These are phyloP conservation scores for Harmothoe impar DNA, from an alignment of 2,888 invertebrate species.

Conservation along the genomic window DNA sequence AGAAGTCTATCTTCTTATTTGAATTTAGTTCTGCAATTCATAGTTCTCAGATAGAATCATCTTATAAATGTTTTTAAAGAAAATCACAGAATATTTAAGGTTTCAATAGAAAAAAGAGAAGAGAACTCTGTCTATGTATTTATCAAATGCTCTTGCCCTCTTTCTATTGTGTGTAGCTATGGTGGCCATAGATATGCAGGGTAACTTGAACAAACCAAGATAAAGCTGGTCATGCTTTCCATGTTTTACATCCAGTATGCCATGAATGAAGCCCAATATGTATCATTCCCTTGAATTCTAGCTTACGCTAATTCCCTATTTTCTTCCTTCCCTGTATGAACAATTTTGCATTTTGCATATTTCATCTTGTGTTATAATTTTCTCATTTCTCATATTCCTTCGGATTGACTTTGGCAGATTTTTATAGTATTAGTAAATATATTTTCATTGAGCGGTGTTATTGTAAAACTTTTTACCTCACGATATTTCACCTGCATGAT, in stretches of 20 bases:
- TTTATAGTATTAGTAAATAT: conserved; percentile 10
- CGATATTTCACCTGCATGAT: background rate
- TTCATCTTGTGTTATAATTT: background rate
- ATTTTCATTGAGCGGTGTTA: background rate
- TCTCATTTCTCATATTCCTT: background rate
- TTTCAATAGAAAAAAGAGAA: too few species aligned
- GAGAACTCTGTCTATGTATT: background rate
- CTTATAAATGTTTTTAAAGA: too few species aligned
- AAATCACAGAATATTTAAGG: too few species aligned
- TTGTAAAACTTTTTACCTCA: background rate
- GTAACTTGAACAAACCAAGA: background rate
- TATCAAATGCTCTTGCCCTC: background rate
- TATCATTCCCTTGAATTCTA: background rate
- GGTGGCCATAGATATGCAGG: background rate
- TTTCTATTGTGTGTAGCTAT: background rate
- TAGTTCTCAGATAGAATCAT: too few species aligned
- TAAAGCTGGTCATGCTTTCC: background rate
- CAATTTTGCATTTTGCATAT: background rate
- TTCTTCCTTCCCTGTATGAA: background rate
- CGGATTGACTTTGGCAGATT: background rate
- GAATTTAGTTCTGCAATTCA: too few species aligned
- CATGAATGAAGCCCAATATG: background rate
- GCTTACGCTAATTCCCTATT: background rate
- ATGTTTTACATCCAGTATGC: background rate
- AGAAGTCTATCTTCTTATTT: too few species aligned